phyloP scores from a whole-genome alignment of 2,888 invertebrate genomes.

The Nematopogon swammerdamellus region DNA sequence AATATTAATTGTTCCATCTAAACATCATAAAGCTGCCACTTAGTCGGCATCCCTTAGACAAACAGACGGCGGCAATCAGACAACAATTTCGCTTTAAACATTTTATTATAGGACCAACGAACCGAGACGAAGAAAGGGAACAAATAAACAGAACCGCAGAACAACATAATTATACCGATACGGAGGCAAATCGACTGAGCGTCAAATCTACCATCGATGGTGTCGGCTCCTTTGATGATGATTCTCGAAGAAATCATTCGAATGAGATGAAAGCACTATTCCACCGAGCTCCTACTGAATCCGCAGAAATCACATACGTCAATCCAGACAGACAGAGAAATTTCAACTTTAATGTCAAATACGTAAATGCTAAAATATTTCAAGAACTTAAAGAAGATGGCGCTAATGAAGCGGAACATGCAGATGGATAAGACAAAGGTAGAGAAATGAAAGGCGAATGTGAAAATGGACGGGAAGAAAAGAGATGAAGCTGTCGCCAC shows the following conservation, averaged over 20 bases:
- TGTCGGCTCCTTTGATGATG: conserved; percentile 18
- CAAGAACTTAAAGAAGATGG: background rate
- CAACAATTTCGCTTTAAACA: conserved; percentile 1
- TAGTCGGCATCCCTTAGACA: too few relatives aligned
- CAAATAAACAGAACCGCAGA: conserved; percentile 25
- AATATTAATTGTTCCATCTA: too few relatives aligned
- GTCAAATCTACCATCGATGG: conserved; percentile 19
- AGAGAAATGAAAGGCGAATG: conserved; percentile 21
- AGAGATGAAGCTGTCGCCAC: conserved; percentile 31
- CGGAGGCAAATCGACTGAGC: conserved; percentile 19
- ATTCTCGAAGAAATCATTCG: conserved; percentile 10
- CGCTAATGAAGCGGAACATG: conserved; percentile 11
- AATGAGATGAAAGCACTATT: conserved; percentile 7
- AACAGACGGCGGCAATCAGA: background rate
- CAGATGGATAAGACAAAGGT: conserved; percentile 23
- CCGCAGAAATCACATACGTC: background rate
- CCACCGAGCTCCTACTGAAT: too few relatives aligned
- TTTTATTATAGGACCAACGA: conserved; percentile 7
- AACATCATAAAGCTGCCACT: too few relatives aligned
- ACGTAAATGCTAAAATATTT: background rate
- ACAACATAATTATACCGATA: conserved; percentile 28
- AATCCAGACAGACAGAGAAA: background rate
- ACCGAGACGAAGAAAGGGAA: conserved; percentile 15
- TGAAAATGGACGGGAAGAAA: conserved; percentile 17
- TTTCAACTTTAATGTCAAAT: background rate